Conservation (phyloP, 2,797 vertebrate species). For the Acanthurus tractus region DNA sequence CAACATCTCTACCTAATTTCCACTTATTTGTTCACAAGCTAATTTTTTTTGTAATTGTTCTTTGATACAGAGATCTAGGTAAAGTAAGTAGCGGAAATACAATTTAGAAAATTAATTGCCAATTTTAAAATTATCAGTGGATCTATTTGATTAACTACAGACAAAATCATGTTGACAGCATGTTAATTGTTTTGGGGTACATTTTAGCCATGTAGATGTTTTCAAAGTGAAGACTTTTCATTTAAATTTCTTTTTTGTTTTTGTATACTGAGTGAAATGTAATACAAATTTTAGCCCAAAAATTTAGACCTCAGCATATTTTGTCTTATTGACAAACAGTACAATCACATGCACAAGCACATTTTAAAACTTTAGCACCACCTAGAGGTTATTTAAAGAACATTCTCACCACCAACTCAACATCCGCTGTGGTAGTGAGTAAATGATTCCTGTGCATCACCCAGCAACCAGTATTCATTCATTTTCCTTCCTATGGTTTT, state of each 20-base stretch:
- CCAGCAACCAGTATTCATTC: background rate
- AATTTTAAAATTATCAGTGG: background rate
- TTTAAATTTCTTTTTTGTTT: background rate
- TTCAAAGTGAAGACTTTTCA: background rate
- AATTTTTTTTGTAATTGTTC: background rate
- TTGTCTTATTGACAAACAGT: background rate
- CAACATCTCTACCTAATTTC: background rate
- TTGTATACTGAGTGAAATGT: background rate
- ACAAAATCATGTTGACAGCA: background rate
- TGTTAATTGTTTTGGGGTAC: background rate
- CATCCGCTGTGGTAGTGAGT: background rate
- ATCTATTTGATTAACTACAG: background rate
- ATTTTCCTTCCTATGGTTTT: background rate
- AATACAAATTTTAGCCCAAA: background rate
- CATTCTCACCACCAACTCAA: background rate
- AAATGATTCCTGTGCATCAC: background rate
- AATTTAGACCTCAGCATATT: background rate
- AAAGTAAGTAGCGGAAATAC: background rate
- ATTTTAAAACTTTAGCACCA: conserved; percentile 7
- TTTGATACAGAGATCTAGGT: background rate
- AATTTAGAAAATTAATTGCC: background rate
- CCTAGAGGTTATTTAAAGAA: background rate
- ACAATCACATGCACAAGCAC: background rate
- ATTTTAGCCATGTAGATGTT: background rate
- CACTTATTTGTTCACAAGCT: too few relatives aligned